Percentiles rank a stretch among this genome's conserved stretches.
These are phyloP conservation scores for Choloepus didactylus DNA, from an alignment of 2,797 vertebrate genomes.

Conservation along the genomic window DNA sequence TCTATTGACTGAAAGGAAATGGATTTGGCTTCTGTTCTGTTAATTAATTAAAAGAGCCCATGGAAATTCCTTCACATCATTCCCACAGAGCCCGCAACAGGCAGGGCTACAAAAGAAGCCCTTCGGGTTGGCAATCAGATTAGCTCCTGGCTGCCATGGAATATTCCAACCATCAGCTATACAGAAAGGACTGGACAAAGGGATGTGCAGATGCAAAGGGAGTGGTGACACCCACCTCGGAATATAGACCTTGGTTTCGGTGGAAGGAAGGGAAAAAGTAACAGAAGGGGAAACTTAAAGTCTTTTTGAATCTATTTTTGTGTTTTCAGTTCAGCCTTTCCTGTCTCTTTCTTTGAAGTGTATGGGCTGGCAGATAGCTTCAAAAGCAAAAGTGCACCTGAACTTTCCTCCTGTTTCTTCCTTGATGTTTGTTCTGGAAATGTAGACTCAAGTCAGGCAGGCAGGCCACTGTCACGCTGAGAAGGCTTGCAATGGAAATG, in stretches of 20 bases:
- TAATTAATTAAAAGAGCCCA: slow-evolving; percentile 23
- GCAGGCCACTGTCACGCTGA: neutral
- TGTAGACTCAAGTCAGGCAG: neutral
- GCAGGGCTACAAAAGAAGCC: slow-evolving; percentile 3
- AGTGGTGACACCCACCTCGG: neutral
- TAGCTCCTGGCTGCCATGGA: neutral
- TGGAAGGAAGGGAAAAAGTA: slow-evolving; percentile 43
- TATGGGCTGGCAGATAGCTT: slow-evolving; percentile 49
- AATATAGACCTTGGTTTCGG: neutral
- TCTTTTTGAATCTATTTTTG: slow-evolving; percentile 67
- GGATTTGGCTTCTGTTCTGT: slow-evolving; percentile 50
- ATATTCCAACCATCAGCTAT: neutral
- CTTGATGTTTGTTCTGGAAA: neutral
- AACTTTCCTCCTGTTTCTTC: neutral
- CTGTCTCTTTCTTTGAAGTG: slow-evolving; percentile 55
- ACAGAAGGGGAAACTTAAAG: slow-evolving; percentile 69
- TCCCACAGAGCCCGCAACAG: neutral
- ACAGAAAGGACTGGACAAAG: neutral
- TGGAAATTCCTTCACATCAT: slow-evolving; percentile 37
- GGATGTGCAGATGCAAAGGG: neutral
- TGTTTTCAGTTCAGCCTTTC: slow-evolving; percentile 56
- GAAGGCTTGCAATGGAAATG: neutral
- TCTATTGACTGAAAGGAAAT: neutral
- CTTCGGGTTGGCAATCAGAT: slow-evolving; percentile 12
- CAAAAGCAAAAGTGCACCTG: slow-evolving; percentile 46